Base-by-base conservation (phyloP, 2,797 vertebrate genomes). In the Argyrosomus regius region DNA sequence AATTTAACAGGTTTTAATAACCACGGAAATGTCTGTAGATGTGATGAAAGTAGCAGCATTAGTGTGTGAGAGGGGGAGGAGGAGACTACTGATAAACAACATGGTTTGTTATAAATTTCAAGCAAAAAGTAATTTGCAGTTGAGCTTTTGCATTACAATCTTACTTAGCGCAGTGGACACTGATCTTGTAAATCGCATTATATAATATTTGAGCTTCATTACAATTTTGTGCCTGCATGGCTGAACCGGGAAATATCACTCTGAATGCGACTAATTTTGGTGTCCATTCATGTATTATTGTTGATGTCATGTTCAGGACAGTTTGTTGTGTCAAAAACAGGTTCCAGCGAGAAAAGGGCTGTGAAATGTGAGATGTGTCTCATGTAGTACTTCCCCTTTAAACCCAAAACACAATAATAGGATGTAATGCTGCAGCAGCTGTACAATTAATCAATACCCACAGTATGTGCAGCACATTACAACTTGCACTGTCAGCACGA, bases 1-100 rank as follows among this genome's bases (percentile, higher is more conserved):
- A 75, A 41, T 84, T 91, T 78, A 72, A 80, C 76, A 80, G 66
- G 71, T 88, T 88, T 90, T 85, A 85, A 58, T 78, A 79, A 82
- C 75, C 78, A 9, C 77, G 70, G 63, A 83, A 83, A 83, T 80
- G 63, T 64, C 50, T 61, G 52, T 49, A 18, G 39, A 72, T 48
- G 72, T 65, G 66, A 69, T 65, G 59, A 74, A 72, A 52, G 28
- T 39, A 50, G 60, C 43, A 18, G 62, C 4, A 20, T 72, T 41
- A 61, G 14, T 41, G 60, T 48, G 52, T 45, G 53, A 59, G 63
- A 66, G 24, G 20, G 20, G 22, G 41, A 35, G 35, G 56, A n/a
- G 45, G 18, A 14, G 49, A 56, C 39, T 20, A 43, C 54, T 16
- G 58, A 35, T 78, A 48, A 82, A 62, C 43, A 71, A 54, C 49